phyloP scores from a whole-genome alignment of 37 sponge, comb jelly and placozoan genomes.

The Agelas oroides region DNA sequence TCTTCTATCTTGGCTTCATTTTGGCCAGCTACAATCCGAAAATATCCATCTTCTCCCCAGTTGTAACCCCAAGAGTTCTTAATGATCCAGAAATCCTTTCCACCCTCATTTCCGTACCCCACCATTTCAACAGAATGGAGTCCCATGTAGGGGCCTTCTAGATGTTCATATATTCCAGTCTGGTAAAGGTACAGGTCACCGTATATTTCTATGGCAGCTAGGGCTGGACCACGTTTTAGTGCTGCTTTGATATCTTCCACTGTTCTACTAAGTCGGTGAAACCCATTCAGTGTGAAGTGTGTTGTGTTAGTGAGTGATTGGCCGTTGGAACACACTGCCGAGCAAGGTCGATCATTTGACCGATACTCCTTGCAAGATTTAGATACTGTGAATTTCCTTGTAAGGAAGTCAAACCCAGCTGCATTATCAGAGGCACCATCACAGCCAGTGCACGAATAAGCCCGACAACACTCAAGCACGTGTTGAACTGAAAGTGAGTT shows the following conservation, averaged over 20 bases:
- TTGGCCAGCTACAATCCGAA: constrained; percentile 3
- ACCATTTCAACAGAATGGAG: constrained; percentile 29
- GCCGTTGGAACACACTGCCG: background rate
- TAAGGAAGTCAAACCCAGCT: constrained; percentile 11
- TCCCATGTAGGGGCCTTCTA: background rate
- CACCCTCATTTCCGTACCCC: constrained; percentile 8
- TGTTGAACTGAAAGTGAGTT: constrained; percentile 5
- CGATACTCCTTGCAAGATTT: background rate
- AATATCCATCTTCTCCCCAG: constrained; percentile 31
- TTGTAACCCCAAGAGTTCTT: constrained; percentile 26
- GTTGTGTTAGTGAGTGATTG: background rate
- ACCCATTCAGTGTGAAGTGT: background rate
- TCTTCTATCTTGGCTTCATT: constrained; percentile 16
- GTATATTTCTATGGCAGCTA: background rate
- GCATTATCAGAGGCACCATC: constrained; percentile 11
- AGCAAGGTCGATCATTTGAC: background rate
- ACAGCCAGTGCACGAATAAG: background rate
- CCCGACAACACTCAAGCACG: background rate
- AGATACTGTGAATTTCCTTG: background rate
- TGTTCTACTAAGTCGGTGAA: background rate
- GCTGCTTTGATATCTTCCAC: background rate
- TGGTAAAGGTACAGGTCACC: background rate
- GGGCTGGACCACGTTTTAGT: background rate
- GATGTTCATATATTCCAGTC: constrained; percentile 10
- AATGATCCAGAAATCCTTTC: constrained; percentile 18